phyloP scores from a whole-genome alignment of 1,140 invertebrate genomes.

The Armadillidium nasatum region DNA sequence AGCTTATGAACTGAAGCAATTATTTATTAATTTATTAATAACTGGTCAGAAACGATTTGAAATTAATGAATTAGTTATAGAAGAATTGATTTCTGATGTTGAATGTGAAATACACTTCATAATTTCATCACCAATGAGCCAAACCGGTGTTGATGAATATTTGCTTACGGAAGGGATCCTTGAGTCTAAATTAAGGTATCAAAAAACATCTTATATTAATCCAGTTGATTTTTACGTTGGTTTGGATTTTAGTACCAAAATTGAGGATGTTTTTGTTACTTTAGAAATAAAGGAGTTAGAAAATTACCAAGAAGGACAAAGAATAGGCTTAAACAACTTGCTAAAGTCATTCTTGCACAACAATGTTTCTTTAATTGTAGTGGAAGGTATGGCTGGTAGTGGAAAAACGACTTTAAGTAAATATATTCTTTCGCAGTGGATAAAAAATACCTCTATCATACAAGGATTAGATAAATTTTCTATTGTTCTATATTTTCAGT shows the following conservation, averaged over 20 bases:
- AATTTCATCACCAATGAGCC: neutral
- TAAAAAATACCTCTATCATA: neutral
- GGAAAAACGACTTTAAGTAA: neutral
- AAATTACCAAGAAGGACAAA: neutral
- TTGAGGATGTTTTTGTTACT: neutral
- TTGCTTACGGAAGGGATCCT: neutral
- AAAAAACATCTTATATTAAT: neutral
- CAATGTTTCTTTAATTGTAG: neutral
- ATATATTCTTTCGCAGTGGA: neutral
- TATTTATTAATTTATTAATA: neutral
- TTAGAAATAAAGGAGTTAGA: neutral
- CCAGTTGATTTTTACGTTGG: conserved; percentile 1
- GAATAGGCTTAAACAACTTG: neutral
- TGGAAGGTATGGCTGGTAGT: neutral
- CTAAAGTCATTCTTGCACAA: neutral
- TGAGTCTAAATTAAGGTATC: neutral
- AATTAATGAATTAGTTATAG: neutral
- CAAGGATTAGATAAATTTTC: neutral
- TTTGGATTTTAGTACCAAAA: neutral
- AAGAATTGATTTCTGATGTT: neutral
- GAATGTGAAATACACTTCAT: neutral
- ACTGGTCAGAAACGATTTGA: neutral
- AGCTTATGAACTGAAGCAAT: neutral
- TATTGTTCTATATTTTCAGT: neutral
- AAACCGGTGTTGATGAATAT: conserved; percentile 5